Conservation (phyloP, 2,113 vertebrate species). For the Podarcis raffonei region DNA sequence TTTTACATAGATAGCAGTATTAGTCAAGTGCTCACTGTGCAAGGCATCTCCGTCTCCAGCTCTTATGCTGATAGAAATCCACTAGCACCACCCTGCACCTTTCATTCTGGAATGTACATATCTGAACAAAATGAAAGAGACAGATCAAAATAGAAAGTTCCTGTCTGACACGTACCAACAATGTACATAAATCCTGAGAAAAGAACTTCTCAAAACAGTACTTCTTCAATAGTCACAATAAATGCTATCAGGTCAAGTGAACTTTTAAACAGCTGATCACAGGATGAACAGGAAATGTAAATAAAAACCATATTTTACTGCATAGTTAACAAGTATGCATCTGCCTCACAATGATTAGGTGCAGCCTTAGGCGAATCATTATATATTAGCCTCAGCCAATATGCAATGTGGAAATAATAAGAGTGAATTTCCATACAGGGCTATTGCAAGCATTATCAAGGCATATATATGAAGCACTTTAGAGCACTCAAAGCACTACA, state of each 20-base stretch:
- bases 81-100: neutral
- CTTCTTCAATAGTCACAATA: neutral
- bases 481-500: neutral
- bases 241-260: neutral
- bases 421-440: neutral
- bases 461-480: neutral
- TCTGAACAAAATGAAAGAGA: neutral
- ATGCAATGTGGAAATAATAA: neutral
- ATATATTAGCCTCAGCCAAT: neutral
- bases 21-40: neutral
- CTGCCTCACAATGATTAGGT: neutral
- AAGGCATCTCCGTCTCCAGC: neutral
- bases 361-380: neutral
- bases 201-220: neutral
- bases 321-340: neutral
- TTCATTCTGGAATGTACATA: neutral
- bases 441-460: neutral
- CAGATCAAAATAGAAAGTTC: neutral
- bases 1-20: neutral
- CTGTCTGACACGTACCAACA: neutral
- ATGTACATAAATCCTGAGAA: neutral
- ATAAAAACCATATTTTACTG: neutral
- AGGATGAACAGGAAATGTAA: neutral
- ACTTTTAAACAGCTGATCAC: neutral
- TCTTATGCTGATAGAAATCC: neutral